Evolutionary conservation across 2,113 vertebrate genomes (phyloP), one percentile per base, ranked within the genome.

Genomic region (Trachemys scripta): DNA sequence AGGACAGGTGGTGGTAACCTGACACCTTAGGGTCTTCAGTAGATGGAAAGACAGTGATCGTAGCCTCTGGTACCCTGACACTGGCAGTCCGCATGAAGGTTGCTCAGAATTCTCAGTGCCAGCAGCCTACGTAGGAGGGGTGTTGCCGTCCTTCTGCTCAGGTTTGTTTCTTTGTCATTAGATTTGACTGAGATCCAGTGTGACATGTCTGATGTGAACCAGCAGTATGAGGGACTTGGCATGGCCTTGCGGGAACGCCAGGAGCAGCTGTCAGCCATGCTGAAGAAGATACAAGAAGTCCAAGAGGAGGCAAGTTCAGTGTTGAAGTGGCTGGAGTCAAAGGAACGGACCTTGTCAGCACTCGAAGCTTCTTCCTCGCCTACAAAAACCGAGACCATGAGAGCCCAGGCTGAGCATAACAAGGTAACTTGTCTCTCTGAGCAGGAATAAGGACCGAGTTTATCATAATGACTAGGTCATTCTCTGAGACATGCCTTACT

Each of bases 131-230:
- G 11, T 2, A 5, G 8, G 72, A 0, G 1, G 79, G 47, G 6
- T n/a, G 0, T 0, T 0, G 0, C 0, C 0, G 1, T 0, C 29
- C 8, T 82, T 90, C n/a, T 69, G 0, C 87, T 84, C 25, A 0
- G 14, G 56, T 92, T 75, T 95, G 50, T 92, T 91, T 90, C 85
- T 97, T 9, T 90, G 85, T 87, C 19, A 7, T 53, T 97, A 99
- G 99, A 99, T 96, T 98, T 99, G 98, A 99, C 99, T 0, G 99
- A 99, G 97, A 99, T 99, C 95, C 99, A 99, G 97, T 99, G 99
- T 5, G 98, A 99, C 3, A 98, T 99, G 95, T 98, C 99, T 0
- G 99, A 99, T 1, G 98, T 99, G 94, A 99, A 98, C 92, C 92
- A 96, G 80, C 98, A 97, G 69, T 99, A 99, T 56, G 99, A 99